Percentiles rank a stretch among this genome's conserved stretches.
Conservation (phyloP, 1,140 invertebrate genomes). For the Artemia franciscana region DNA sequence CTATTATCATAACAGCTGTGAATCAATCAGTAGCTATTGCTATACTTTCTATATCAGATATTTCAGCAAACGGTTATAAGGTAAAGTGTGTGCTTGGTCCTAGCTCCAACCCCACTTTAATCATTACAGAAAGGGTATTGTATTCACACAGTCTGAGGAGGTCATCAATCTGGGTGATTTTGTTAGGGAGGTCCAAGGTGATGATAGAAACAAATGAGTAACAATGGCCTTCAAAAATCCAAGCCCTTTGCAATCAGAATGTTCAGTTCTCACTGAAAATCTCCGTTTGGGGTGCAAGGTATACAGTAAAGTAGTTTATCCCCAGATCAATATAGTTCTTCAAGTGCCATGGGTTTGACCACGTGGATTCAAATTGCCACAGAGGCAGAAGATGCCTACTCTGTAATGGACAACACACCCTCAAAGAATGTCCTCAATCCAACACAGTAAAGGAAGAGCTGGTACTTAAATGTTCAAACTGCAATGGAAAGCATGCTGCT, state of each 20-base stretch:
- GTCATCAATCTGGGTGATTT: not conserved
- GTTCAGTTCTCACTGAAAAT: not conserved
- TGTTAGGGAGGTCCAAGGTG: not conserved
- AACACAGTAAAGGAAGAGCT: not conserved
- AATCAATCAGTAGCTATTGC: not conserved
- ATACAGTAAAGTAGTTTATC: not conserved
- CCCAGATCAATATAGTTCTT: not conserved
- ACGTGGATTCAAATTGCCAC: not conserved
- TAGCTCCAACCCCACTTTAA: not conserved
- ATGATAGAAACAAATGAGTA: too few species aligned
- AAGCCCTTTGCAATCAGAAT: not conserved
- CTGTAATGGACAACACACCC: not conserved
- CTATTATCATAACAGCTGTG: too few species aligned
- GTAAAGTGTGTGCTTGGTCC: not conserved
- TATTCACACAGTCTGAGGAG: not conserved
- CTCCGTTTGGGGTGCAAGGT: not conserved
- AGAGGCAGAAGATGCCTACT: not conserved
- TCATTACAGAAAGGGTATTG: not conserved
- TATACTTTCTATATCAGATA: not conserved
- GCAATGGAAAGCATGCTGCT: not conserved
- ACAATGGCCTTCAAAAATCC: not conserved
- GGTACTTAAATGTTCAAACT: not conserved
- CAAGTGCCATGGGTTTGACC: not conserved
- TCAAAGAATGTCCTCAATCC: too few species aligned
- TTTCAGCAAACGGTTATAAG: not conserved